Base-by-base conservation (phyloP, 2,888 invertebrate species). In the Tenthredo notha region DNA sequence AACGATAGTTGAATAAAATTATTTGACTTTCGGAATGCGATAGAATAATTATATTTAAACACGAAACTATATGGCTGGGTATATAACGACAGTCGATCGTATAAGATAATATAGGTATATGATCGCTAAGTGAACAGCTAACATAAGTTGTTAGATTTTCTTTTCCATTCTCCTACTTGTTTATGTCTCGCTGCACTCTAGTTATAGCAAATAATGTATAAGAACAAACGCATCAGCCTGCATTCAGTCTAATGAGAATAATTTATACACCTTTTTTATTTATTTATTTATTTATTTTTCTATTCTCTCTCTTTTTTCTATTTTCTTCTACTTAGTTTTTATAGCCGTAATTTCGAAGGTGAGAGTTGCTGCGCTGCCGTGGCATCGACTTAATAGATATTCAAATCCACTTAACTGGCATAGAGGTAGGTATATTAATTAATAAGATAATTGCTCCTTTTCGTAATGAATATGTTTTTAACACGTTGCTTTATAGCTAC, bases 101-200 rank as follows among this genome's bases (percentile, higher is more conserved):
- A 33, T 1, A 2, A 50, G 29, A 50, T 29, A 77, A 54, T 29
- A 12, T n/a, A n/a, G n/a, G n/a, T n/a, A 33, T 12, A 18, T 25
- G 9, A 77, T 50, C 2, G 67, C 50, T 50, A 29, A 10, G 15
- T 75, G 50, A 25, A 29, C 15, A 29, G 21, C 50, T 21, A n/a
- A n/a, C n/a, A 33, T 33, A 9, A 40, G 33, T 33, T 77, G 50
- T 70, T 83, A 18, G 67, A 83, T 65, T 83, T 83, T 83, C 67
- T 67, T 67, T 67, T 83, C n/a, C 83, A 83, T 29, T 83, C 70
- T 83, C 83, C 83, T 83, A 18, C 70, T 70, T 83, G 50, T 83
- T 83, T 33, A 83, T 83, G 83, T 83, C 83, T 67, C 6, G 67
- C 67, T 83, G 83, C 83, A 67, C 70, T 83, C 67, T 65, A 67